Evolutionary conservation across 2,113 vertebrate genomes (phyloP), one percentile per base, ranked within the genome.

Genomic region (Archilochus colubris): DNA sequence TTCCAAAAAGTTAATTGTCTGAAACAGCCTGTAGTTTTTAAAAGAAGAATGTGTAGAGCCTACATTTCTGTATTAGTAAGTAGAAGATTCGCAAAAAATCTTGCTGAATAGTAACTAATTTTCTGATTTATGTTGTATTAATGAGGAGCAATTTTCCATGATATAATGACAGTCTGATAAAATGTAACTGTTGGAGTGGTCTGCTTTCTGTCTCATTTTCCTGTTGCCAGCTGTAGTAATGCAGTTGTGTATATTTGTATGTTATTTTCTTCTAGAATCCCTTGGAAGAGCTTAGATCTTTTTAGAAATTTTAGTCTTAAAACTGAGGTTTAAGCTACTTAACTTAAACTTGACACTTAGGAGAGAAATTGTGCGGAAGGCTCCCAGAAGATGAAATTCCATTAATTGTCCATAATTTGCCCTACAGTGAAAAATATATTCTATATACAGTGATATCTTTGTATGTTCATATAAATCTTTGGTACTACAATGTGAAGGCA

Each of bases 231-330:
- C 33, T 66, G 23, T 10, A 44, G 15, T 75, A 53, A 43, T 1
- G 1, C 15, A 43, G 0, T 54, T 50, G 12, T 12, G 2, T 51
- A 3, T 89, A 16, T 55, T 59, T 40, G 9, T 66, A 7, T 59
- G 53, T 86, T 86, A 5, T 66, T 74, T 28, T 67, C 12, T 57
- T 51, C 27, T 64, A 53, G 7, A 23, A 64, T 15, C 7, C 23
- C 57, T 82, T 82, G 50, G 30, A 61, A 72, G 18, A 10, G 23
- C 22, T 85, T 89, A 67, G 8, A 59, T 59, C 14, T 79, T 59
- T 10, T 43, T 6, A 36, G 31, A 82, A 40, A 33, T 59, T n/a
- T 43, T 43, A 50, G 11, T 93, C 57, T 72, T 78, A 13, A 63
- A 84, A 43, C 8, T 58, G 63, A 70, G 19, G 54, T 75, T 58